A percentile compares a stretch with the other conserved stretches of the same genome.
These are phyloP conservation scores for Orthonyx spaldingii DNA, from an alignment of 2,113 vertebrate species.

Conservation along the genomic window DNA sequence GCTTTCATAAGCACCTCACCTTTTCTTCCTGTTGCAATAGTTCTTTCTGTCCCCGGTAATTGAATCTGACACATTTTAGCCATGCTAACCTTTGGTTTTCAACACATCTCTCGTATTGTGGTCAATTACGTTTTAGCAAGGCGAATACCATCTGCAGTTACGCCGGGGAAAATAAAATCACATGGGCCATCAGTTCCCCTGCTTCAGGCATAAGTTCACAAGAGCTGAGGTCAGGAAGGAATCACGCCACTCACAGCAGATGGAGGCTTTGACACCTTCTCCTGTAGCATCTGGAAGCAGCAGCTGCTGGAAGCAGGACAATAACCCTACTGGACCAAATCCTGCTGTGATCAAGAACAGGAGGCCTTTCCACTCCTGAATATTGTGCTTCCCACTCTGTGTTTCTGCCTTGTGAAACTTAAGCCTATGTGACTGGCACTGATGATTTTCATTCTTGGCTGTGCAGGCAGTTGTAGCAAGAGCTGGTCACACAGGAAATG, in stretches of 20 bases:
- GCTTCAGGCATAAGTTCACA: not conserved
- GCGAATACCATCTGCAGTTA: conserved; percentile 8
- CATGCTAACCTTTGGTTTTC: conserved; percentile 41
- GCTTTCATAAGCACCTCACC: not conserved
- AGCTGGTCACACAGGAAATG: not conserved
- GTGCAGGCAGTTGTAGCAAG: not conserved
- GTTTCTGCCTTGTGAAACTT: not conserved
- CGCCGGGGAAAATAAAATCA: not conserved
- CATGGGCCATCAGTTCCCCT: not conserved
- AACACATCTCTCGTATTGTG: conserved; percentile 1
- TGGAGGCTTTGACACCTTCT: conserved; percentile 20
- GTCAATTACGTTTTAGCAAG: conserved; percentile 21
- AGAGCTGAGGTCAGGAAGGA: conserved; percentile 2
- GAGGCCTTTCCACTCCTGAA: not conserved
- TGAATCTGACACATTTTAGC: conserved; percentile 35
- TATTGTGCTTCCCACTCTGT: not conserved
- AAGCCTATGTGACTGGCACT: not conserved
- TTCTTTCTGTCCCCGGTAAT: conserved; percentile 22
- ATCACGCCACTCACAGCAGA: not conserved
- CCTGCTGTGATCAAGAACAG: not conserved
- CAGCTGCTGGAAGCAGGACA: not conserved
- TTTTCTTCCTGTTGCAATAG: conserved; percentile 1
- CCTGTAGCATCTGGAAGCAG: not conserved
- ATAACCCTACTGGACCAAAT: not conserved
- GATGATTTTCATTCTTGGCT: not conserved